phyloP scores from a whole-genome alignment of 2,113 vertebrate genomes.

The Chloropsis cyanopogon region DNA sequence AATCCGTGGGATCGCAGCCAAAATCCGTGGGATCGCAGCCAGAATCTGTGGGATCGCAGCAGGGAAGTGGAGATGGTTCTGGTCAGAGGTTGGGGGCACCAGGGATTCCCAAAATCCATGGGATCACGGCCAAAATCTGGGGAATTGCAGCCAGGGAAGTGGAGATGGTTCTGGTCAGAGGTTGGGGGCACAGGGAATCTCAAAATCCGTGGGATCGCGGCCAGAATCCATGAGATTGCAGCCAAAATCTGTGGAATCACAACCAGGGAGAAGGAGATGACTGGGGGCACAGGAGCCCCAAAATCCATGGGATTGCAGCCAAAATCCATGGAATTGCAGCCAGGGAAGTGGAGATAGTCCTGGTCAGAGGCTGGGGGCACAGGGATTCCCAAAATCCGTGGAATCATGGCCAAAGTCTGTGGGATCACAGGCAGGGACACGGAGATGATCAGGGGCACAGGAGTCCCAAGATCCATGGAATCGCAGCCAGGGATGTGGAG shows the following conservation, averaged over 20 bases:
- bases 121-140: fast-evolving
- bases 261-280: background rate
- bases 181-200: too few relatives aligned
- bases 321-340: background rate
- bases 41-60: too few relatives aligned
- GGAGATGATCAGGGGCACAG: too few relatives aligned
- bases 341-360: background rate
- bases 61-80: background rate
- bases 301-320: background rate
- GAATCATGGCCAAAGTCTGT: too few relatives aligned
- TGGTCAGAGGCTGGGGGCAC: background rate
- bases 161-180: too few relatives aligned
- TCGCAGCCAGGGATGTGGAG: background rate
- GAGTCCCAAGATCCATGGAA: background rate
- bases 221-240: too few relatives aligned
- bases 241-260: background rate
- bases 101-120: background rate
- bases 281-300: too few relatives aligned
- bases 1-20: background rate
- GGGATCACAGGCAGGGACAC: too few relatives aligned
- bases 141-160: too few relatives aligned
- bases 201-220: too few relatives aligned
- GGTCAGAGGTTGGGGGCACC: background rate
- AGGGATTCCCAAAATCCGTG: background rate
- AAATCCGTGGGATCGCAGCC: background rate